phyloP scores from a whole-genome alignment of 2,113 vertebrate genomes.

The Pygoscelis antarcticus region DNA sequence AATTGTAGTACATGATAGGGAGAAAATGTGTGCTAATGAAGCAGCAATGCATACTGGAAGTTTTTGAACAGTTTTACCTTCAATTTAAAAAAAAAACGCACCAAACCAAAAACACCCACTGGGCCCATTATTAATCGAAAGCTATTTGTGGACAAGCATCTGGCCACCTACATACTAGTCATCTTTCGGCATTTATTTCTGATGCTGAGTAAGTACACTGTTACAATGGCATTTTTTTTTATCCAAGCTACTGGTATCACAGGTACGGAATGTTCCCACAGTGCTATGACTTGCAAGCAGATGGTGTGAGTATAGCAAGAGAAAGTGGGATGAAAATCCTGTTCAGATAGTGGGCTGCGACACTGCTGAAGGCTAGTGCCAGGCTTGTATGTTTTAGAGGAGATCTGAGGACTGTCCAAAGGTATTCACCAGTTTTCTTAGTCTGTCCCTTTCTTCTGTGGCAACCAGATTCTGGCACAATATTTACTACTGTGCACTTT shows the following conservation, averaged over 20 bases:
- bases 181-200: neutral
- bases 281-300: neutral
- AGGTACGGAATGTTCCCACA: slow-evolving; percentile 10
- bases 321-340: neutral
- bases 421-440: neutral
- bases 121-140: neutral
- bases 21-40: neutral
- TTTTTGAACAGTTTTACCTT: neutral
- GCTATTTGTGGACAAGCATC: neutral
- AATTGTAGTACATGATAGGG: neutral
- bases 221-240: neutral
- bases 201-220: neutral
- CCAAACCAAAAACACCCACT: neutral
- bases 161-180: neutral
- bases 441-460: neutral
- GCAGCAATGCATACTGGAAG: neutral
- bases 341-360: neutral
- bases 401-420: neutral
- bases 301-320: neutral
- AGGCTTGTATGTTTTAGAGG: neutral
- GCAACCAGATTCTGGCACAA: neutral
- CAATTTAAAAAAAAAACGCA: neutral
- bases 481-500: neutral
- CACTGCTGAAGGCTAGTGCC: neutral
- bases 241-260: neutral